Conservation (phyloP, 2,113 vertebrate species). For the Macaca nemestrina region DNA sequence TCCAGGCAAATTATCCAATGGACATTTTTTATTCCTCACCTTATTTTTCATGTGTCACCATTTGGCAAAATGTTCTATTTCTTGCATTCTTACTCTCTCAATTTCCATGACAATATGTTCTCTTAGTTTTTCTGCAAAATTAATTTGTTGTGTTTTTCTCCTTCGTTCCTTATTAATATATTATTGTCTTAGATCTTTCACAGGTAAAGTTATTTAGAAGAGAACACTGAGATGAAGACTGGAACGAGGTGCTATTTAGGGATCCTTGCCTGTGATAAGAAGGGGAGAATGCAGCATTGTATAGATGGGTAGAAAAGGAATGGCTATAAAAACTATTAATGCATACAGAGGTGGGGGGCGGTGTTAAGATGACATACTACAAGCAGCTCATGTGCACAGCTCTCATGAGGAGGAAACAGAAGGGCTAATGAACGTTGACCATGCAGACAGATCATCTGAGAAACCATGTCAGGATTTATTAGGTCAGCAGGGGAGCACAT, state of each 20-base stretch:
- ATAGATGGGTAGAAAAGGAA: neutral
- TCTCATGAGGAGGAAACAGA: no score
- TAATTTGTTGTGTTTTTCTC: neutral
- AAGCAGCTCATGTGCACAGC: no score
- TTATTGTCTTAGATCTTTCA: neutral
- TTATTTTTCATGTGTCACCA: neutral
- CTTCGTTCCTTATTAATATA: neutral
- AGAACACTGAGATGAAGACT: neutral
- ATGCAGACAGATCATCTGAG: no score
- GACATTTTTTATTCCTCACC: neutral
- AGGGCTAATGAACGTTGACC: no score
- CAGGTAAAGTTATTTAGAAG: neutral
- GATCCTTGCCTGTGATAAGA: neutral
- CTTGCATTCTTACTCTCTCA: neutral
- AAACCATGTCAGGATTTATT: no score
- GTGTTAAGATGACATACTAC: no score
- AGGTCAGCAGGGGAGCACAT: no score
- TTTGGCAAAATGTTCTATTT: neutral
- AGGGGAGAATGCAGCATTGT: neutral
- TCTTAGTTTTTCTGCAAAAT: neutral
- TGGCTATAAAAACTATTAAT: neutral
- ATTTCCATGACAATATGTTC: neutral
- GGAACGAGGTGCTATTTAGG: neutral
- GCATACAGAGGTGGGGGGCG: no score
- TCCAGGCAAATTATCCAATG: neutral